Percentiles rank a stretch among this genome's conserved stretches.
phyloP scores from a whole-genome alignment of 2,113 vertebrate species.

The Seriola dumerili region DNA sequence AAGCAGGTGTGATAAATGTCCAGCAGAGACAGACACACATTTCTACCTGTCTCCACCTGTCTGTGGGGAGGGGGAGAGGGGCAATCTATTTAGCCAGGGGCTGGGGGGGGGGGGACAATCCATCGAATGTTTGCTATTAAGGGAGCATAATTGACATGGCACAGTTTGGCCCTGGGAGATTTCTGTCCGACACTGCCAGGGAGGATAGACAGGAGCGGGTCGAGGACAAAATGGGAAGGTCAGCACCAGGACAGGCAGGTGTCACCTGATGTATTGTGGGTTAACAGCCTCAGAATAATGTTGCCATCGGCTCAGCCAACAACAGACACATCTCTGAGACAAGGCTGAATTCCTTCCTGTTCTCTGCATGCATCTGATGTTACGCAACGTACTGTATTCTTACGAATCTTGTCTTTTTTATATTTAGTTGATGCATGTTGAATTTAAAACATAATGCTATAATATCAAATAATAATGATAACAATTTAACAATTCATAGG shows the following conservation, averaged over 20 bases:
- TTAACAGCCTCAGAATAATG: constrained; percentile 60
- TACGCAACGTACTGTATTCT: not conserved
- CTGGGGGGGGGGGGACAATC: constrained; percentile 41
- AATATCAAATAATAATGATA: not conserved
- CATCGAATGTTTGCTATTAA: too few species aligned
- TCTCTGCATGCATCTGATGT: constrained; percentile 5
- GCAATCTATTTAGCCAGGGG: constrained; percentile 59
- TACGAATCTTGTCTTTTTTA: not conserved
- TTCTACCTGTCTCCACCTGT: constrained; percentile 69
- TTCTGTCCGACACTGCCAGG: constrained; percentile 62
- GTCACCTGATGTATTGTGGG: constrained; percentile 72
- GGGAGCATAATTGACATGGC: too few species aligned
- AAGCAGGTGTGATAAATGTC: constrained; percentile 74
- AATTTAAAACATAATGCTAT: not conserved
- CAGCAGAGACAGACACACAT: constrained; percentile 48
- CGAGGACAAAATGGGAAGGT: constrained; percentile 71
- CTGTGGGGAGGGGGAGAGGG: constrained; percentile 9
- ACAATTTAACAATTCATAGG: not conserved
- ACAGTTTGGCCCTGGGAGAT: constrained; percentile 71
- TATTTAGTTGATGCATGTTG: not conserved
- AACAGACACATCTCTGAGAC: constrained; percentile 38
- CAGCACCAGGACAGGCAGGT: constrained; percentile 66
- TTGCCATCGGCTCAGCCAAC: constrained; percentile 26
- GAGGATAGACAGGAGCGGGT: constrained; percentile 53
- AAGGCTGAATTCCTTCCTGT: not conserved